phyloP scores from a whole-genome alignment of 2,888 invertebrate genomes.

The Oxytorus armatus region DNA sequence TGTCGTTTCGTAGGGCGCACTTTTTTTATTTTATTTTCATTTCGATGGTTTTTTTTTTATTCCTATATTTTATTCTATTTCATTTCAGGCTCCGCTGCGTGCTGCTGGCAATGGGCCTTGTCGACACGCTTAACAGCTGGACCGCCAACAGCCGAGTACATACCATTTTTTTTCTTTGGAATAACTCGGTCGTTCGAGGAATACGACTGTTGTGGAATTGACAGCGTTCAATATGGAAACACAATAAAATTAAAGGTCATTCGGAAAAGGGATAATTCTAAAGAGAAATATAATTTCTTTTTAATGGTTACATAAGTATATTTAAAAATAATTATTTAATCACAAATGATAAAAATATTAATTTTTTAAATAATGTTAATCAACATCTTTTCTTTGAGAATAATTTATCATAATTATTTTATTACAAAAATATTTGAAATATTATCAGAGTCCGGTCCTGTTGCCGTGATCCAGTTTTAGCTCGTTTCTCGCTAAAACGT shows the following conservation, averaged over 20 bases:
- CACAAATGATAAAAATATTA: too few relatives aligned
- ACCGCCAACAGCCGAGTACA: constrained; percentile 29
- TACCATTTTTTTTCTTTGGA: background rate
- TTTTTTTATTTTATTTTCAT: constrained; percentile 39
- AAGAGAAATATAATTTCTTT: too few relatives aligned
- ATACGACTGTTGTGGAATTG: background rate
- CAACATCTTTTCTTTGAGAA: too few relatives aligned
- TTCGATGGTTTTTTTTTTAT: constrained; percentile 1
- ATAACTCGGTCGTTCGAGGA: background rate
- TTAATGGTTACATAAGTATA: too few relatives aligned
- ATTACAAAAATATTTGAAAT: background rate
- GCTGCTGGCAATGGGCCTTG: constrained; percentile 34
- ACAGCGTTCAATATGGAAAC: too few relatives aligned
- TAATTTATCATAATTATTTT: background rate
- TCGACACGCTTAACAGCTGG: constrained; percentile 41
- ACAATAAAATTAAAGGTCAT: too few relatives aligned
- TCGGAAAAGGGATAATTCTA: too few relatives aligned
- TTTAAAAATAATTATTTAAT: too few relatives aligned
- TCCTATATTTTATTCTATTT: constrained; percentile 7
- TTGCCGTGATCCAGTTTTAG: background rate
- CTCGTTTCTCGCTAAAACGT: constrained; percentile 27
- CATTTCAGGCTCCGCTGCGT: constrained; percentile 4
- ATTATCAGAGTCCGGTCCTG: background rate
- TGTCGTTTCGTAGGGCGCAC: constrained; percentile 9
- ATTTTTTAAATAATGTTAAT: too few relatives aligned